phyloP scores from a whole-genome alignment of 2,797 vertebrate genomes.

The Mallotus villosus region DNA sequence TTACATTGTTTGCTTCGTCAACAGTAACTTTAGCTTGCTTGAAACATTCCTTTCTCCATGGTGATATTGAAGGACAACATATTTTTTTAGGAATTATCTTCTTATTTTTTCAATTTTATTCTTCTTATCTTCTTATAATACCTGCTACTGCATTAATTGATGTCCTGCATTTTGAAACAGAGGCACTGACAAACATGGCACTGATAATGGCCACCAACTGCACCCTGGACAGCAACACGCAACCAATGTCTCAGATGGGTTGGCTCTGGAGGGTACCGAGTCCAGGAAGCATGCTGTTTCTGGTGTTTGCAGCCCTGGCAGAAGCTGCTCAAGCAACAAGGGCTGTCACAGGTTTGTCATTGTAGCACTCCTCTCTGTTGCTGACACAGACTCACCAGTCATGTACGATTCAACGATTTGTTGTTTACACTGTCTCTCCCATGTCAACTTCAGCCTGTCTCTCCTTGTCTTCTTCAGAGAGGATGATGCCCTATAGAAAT shows the following conservation, averaged over 20 bases:
- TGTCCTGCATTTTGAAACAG: background rate
- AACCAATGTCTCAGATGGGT: background rate
- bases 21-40: background rate
- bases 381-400: background rate
- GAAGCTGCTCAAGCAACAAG: background rate
- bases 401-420: background rate
- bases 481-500: conserved; percentile 44
- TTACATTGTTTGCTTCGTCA: background rate
- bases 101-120: no score
- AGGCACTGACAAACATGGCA: conserved; percentile 1
- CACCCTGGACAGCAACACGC: background rate
- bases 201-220: background rate
- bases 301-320: background rate
- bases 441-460: conserved; percentile 13
- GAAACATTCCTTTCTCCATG: background rate
- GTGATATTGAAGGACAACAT: conserved; percentile 5
- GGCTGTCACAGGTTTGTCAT: background rate
- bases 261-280: background rate
- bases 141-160: no score
- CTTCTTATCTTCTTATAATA: no score
- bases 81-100: conserved; percentile 11
- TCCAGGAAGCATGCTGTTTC: background rate
- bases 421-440: background rate
- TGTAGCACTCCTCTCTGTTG: background rate
- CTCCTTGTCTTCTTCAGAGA: conserved; percentile 25